A percentile compares a stretch with the other conserved stretches of the same genome.
Conservation (phyloP, 2,113 vertebrate species). For the Grallaria varia region DNA sequence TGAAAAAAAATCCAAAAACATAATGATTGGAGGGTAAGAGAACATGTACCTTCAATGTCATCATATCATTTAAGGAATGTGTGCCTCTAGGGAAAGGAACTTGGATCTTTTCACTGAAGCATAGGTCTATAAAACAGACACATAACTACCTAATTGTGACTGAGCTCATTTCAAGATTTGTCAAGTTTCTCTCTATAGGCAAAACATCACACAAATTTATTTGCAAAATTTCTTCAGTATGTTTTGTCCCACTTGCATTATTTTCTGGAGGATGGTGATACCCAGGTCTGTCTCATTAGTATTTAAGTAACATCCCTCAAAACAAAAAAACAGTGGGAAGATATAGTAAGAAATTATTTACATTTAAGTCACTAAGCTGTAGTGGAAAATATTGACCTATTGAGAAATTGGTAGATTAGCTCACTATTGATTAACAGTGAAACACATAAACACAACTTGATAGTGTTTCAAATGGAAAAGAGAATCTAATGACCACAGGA, state of each 20-base stretch:
- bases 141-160: not conserved
- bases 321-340: not conserved
- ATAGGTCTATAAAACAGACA: not conserved
- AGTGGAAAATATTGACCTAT: not conserved
- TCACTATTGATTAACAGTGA: not conserved
- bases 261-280: not conserved
- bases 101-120: not conserved
- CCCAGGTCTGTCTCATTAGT: not conserved
- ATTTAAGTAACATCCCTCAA: not conserved
- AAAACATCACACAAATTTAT: not conserved
- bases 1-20: not conserved
- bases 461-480: conserved; percentile 6
- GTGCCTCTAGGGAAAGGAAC: not conserved
- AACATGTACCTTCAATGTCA: not conserved
- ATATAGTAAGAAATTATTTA: conserved; percentile 5
- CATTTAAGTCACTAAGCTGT: not conserved
- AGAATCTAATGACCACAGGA: not conserved
- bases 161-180: not conserved
- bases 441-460: not conserved
- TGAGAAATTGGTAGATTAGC: not conserved
- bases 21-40: not conserved
- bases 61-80: not conserved
- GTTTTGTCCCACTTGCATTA: not conserved
- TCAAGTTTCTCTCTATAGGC: not conserved
- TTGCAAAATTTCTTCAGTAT: not conserved